These are phyloP conservation scores for Eupsittula cactorum DNA, from an alignment of 2,113 vertebrate genomes.

Conservation along the genomic window DNA sequence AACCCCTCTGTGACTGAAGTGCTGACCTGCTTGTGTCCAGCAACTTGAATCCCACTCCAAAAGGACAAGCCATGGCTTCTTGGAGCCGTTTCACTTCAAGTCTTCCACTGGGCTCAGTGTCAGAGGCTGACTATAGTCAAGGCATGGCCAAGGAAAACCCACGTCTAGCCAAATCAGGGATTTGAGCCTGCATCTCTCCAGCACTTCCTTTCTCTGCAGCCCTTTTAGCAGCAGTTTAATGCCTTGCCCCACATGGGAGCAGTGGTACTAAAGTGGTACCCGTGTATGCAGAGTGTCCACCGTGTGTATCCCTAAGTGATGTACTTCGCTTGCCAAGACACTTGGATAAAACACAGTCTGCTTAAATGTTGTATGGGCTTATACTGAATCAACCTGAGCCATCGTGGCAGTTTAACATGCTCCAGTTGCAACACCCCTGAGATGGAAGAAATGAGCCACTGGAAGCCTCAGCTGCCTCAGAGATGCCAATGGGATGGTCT, in stretches of 20 bases:
- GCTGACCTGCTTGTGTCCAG: neutral
- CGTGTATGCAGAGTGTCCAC: slow-evolving; percentile 13
- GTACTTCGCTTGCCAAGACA: neutral
- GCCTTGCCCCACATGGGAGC: neutral
- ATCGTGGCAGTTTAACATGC: slow-evolving; percentile 17
- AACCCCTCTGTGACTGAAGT: neutral
- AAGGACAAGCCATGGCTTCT: neutral
- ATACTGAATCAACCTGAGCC: slow-evolving; percentile 2
- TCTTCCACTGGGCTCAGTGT: neutral
- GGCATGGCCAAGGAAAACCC: neutral
- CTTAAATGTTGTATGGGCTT: slow-evolving; percentile 48
- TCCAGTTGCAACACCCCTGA: neutral
- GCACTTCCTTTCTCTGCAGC: neutral
- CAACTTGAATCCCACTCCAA: neutral
- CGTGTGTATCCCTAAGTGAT: neutral
- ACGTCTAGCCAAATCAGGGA: neutral
- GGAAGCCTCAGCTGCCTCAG: neutral
- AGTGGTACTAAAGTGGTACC: neutral
- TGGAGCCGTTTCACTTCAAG: neutral
- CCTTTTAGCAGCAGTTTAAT: neutral
- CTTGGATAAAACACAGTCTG: neutral
- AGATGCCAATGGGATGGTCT: neutral
- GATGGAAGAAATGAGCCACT: neutral
- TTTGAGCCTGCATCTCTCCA: neutral
- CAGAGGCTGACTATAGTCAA: neutral